A percentile compares a stretch with the other conserved stretches of the same genome.
These are phyloP conservation scores for Periophthalmus magnuspinnatus DNA, from an alignment of 2,797 vertebrate genomes.

Conservation along the genomic window DNA sequence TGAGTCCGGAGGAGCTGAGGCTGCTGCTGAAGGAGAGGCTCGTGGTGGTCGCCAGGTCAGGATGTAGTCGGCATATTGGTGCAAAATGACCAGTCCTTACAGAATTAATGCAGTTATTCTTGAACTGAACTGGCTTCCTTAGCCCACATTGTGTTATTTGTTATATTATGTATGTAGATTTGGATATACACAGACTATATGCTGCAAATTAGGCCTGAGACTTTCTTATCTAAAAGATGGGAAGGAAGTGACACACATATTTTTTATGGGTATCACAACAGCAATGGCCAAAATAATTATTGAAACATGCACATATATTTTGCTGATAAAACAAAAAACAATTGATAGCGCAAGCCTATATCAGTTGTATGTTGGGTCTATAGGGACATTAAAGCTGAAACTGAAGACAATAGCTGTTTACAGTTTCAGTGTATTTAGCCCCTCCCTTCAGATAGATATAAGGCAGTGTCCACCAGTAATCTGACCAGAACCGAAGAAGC, in stretches of 20 bases:
- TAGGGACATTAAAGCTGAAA: too few species aligned
- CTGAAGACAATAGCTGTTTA: too few species aligned
- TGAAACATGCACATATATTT: background rate
- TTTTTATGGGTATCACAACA: background rate
- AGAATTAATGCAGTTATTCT: background rate
- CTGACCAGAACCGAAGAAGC: too few species aligned
- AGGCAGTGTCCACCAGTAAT: too few species aligned
- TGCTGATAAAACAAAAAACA: too few species aligned
- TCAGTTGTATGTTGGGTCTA: too few species aligned
- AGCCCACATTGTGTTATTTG: background rate
- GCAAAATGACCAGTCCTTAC: background rate
- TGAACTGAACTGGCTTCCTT: background rate
- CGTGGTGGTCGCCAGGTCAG: conserved; percentile 79
- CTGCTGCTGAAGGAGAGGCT: conserved; percentile 79
- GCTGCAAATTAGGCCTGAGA: background rate
- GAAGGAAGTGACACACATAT: background rate
- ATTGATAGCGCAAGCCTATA: too few species aligned
- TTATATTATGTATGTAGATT: background rate
- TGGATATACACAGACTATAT: too few species aligned
- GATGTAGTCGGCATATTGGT: background rate
- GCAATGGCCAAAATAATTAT: too few species aligned
- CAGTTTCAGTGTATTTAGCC: too few species aligned
- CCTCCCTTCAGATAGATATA: too few species aligned
- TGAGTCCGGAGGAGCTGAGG: conserved; percentile 69
- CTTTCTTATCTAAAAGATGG: too few species aligned